These are phyloP conservation scores for Chelmon rostratus DNA, from an alignment of 2,797 vertebrate genomes.

Conservation along the genomic window DNA sequence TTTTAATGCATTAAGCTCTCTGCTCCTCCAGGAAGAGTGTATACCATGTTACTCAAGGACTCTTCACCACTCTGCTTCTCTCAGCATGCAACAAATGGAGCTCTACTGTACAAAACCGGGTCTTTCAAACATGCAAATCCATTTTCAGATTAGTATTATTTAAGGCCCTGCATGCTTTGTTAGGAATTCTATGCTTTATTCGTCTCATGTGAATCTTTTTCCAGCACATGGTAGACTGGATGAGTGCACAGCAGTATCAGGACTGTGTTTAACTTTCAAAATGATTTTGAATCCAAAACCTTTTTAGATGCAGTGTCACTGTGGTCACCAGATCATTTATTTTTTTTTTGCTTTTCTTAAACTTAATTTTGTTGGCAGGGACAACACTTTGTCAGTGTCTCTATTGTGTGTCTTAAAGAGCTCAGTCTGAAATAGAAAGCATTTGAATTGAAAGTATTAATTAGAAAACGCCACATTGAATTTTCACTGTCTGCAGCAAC, in stretches of 20 bases:
- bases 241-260: neutral
- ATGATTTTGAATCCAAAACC: neutral
- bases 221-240: too few relatives aligned
- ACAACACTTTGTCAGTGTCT: too few relatives aligned
- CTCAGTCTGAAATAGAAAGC: too few relatives aligned
- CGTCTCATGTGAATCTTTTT: neutral
- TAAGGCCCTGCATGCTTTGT: neutral
- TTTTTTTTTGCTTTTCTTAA: too few relatives aligned
- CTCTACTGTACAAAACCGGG: neutral
- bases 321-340: too few relatives aligned
- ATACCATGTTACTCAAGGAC: neutral
- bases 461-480: too few relatives aligned
- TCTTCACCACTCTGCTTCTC: neutral
- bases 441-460: too few relatives aligned
- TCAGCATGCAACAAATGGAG: neutral
- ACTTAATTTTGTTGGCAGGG: too few relatives aligned
- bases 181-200: neutral
- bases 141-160: neutral
- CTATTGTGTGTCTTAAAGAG: too few relatives aligned
- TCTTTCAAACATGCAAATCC: neutral
- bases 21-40: neutral
- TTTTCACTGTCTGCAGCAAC: too few relatives aligned
- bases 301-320: too few relatives aligned
- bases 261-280: neutral
- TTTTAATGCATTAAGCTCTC: neutral